Conservation (phyloP, 2,797 vertebrate genomes). For the Denticeps clupeoides region DNA sequence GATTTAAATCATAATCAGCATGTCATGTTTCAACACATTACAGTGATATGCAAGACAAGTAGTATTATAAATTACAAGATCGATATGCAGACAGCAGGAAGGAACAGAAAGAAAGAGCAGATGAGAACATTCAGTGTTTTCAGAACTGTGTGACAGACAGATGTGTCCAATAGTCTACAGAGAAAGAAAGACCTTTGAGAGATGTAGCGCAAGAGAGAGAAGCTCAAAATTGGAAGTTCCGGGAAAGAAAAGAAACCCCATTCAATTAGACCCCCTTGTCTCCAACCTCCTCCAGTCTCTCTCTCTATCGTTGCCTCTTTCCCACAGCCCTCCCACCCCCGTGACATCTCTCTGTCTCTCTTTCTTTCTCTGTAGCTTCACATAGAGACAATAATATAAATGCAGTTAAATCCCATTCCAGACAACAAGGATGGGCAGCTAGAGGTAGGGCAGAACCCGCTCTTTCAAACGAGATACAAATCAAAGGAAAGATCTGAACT, state of each 20-base stretch:
- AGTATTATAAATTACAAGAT: too few relatives aligned
- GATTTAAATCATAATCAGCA: too few relatives aligned
- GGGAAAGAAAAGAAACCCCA: conserved; percentile 9
- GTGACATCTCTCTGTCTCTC: conserved; percentile 44
- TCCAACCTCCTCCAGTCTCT: conserved; percentile 32
- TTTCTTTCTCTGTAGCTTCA: conserved; percentile 74
- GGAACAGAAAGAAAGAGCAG: conserved; percentile 33
- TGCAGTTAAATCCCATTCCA: conserved; percentile 53
- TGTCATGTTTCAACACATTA: too few relatives aligned
- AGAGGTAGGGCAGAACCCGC: conserved; percentile 40
- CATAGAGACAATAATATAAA: conserved; percentile 60
- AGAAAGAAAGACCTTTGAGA: conserved; percentile 65
- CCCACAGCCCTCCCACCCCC: conserved; percentile 30
- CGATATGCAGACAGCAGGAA: conserved; percentile 31
- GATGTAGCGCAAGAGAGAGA: conserved; percentile 73
- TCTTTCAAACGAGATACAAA: conserved; percentile 64
- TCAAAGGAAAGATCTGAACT: conserved; percentile 56
- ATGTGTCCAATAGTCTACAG: conserved; percentile 50
- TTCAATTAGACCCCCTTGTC: conserved; percentile 31
- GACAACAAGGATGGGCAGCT: conserved; percentile 48
- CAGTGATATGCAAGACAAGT: too few relatives aligned
- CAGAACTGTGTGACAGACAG: conserved; percentile 36
- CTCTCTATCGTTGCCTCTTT: conserved; percentile 22
- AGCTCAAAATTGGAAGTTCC: conserved; percentile 29
- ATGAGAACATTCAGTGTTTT: conserved; percentile 34